Evolutionary conservation across 53 echinoderm and acorn worm genomes (phyloP).

Genomic region (Stichopus horrens): DNA sequence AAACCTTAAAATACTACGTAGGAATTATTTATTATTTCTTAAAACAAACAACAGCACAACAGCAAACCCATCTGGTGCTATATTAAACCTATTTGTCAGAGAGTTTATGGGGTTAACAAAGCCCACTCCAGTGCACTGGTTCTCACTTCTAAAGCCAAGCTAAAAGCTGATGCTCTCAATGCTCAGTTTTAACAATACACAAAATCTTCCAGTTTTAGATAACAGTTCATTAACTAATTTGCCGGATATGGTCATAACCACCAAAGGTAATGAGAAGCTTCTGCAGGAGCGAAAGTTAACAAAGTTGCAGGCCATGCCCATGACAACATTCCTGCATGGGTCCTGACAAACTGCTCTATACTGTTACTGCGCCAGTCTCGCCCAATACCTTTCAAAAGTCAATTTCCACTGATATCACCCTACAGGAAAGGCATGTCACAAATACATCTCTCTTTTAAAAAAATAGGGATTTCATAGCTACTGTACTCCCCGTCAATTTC

Average conservation of each 20-base stretch:
- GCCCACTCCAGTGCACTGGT: slow-evolving; percentile 28
- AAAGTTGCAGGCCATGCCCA: slow-evolving; percentile 40
- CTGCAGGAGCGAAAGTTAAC: slow-evolving; percentile 26
- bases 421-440: background rate
- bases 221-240: slow-evolving; percentile 14
- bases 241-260: slow-evolving; percentile 27
- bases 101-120: slow-evolving; percentile 39
- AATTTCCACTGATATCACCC: background rate
- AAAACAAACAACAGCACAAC: background rate
- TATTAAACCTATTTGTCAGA: slow-evolving; percentile 21
- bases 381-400: slow-evolving; percentile 40
- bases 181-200: slow-evolving; percentile 27
- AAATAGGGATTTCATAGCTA: background rate
- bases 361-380: background rate
- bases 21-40: background rate
- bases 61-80: slow-evolving; percentile 44
- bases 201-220: slow-evolving; percentile 11
- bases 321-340: slow-evolving; percentile 11
- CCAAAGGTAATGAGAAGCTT: slow-evolving; percentile 39
- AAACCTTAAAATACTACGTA: background rate
- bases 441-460: background rate
- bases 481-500: too few relatives aligned
- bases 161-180: slow-evolving; percentile 41
- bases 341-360: slow-evolving; percentile 21
- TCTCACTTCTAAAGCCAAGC: slow-evolving; percentile 42